Evolutionary conservation across 2,113 vertebrate genomes (phyloP), one percentile per base, ranked within the genome.

Genomic region (Bostrychus sinensis): DNA sequence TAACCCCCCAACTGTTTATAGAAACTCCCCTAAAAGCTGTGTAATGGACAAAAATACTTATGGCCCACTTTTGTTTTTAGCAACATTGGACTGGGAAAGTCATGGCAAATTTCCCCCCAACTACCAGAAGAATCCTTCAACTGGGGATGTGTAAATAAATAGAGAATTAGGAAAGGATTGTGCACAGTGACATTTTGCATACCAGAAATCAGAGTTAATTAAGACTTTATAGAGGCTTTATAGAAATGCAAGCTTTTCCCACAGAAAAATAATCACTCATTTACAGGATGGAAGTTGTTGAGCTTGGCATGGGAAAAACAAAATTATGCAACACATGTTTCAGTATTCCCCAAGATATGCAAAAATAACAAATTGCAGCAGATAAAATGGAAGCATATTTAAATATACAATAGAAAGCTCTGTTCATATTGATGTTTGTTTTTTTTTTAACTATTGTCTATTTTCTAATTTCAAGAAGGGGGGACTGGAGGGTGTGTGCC

Each of bases 1-100:
- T 89, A 91, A 90, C 77, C 86, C 72, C 65, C 80, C 85, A n/a
- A 89, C 75, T 92, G 90, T 92, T 92, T 92, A 87, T 83, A 91
- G 84, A 90, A 88, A 88, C 63, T 84, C 85, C n/a, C 88, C 80
- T 87, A 89, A 91, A 90, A 91, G 81, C 85, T 57, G 55, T 56
- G 66, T 9, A 51, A 76, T 38, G 79, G 87, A 89, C 89, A 87
- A 90, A 75, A 89, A 61, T 77, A 86, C 85, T 80, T 64, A 38
- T 53, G 56, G 22, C 74, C 74, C 36, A 68, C 81, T 84, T 77
- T 82, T 9, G 77, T 80, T 86, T 85, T 80, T 76, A 82, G 79
- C 78, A 58, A 41, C 66, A 62, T 16, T 81, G 86, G 89, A 79
- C 77, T 87, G 88, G 87, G 82, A 83, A 87, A 83, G 78, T 85